Conservation (phyloP, 2,797 vertebrate species). For the Astyanax mexicanus region DNA sequence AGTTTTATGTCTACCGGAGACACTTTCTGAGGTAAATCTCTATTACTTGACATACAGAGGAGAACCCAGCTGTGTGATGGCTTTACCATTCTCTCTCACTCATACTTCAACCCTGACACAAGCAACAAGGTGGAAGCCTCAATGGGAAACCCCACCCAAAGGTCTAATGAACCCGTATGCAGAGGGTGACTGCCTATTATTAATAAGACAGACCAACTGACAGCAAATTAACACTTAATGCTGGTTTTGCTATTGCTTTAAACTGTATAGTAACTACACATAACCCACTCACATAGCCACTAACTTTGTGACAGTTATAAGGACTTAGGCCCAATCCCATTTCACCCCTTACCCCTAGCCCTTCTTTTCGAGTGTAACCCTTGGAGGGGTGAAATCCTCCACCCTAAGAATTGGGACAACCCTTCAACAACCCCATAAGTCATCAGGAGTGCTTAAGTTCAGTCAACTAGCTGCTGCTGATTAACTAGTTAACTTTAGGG, state of each 20-base stretch:
- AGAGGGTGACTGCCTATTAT: background rate
- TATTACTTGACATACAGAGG: constrained; percentile 39
- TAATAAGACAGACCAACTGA: constrained; percentile 12
- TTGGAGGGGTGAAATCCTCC: no score
- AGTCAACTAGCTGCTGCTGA: no score
- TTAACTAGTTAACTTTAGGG: no score
- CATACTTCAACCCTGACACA: constrained; percentile 40
- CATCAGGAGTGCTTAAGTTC: no score
- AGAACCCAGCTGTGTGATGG: constrained; percentile 35
- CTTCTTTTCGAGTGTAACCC: no score
- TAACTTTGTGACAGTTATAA: no score
- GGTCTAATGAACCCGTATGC: constrained; percentile 12
- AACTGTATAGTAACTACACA: constrained; percentile 12
- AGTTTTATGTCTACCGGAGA: constrained; percentile 26
- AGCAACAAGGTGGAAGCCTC: background rate
- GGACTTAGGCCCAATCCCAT: no score
- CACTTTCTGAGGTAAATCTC: constrained; percentile 47
- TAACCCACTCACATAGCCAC: no score
- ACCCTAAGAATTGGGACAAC: no score
- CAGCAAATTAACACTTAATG: constrained; percentile 20
- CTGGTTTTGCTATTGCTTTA: constrained; percentile 25
- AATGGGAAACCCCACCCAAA: constrained; percentile 15
- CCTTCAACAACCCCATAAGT: no score
- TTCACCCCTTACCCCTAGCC: no score
- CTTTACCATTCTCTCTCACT: constrained; percentile 30